Evolutionary conservation across 2,888 invertebrate genomes (phyloP).

Genomic region (Sarcophaga subvicina): DNA sequence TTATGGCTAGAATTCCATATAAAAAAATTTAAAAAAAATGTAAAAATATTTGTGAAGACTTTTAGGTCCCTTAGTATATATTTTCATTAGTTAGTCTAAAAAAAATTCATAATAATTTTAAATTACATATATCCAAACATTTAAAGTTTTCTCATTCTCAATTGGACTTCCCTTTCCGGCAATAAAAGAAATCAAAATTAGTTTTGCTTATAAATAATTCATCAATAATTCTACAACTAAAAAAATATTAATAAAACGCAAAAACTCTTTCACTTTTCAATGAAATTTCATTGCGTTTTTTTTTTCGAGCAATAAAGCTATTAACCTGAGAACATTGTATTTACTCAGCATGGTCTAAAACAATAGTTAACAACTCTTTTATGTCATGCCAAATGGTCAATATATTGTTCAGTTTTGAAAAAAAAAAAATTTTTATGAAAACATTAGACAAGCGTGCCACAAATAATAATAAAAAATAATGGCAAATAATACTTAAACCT

Average conservation of each 20-base stretch:
- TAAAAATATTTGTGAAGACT: too few relatives aligned
- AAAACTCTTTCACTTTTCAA: conserved; percentile 60
- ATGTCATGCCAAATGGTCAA: not conserved
- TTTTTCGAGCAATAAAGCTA: not conserved
- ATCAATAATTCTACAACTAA: not conserved
- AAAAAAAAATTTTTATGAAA: conserved; percentile 3
- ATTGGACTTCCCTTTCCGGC: conserved; percentile 61
- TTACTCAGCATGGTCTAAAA: conserved; percentile 33
- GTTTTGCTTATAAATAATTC: conserved; percentile 9
- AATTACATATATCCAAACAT: too few relatives aligned
- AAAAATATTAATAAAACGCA: conserved; percentile 30
- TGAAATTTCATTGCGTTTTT: not conserved
- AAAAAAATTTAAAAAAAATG: too few relatives aligned
- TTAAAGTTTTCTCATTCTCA: not conserved
- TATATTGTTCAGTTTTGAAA: not conserved
- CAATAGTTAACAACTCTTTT: conserved; percentile 20
- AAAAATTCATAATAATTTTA: too few relatives aligned
- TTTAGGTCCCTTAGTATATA: too few relatives aligned
- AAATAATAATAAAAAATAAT: conserved; percentile 50
- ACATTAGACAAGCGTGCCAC: conserved; percentile 44
- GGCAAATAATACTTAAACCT: conserved; percentile 29
- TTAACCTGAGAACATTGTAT: conserved; percentile 29
- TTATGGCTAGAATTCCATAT: too few relatives aligned
- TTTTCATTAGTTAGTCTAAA: too few relatives aligned
- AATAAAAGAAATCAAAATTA: conserved; percentile 12